Conservation (phyloP, 2,797 vertebrate genomes). For the Poecilia picta region DNA sequence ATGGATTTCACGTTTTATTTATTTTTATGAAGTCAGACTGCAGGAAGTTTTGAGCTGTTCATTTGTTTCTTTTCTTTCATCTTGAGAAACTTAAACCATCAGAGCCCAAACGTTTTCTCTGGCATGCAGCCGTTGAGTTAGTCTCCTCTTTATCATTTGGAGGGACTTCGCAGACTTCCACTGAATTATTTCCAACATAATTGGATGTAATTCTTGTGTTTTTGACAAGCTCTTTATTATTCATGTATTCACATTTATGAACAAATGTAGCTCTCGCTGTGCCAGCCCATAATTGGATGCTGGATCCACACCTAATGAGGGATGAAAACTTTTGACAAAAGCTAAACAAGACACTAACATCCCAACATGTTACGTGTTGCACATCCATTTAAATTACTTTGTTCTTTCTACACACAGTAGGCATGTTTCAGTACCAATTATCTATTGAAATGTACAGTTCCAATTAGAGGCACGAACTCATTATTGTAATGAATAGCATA, state of each 20-base stretch:
- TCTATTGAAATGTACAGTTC: not conserved
- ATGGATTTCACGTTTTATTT: not conserved
- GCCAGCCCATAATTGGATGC: not conserved
- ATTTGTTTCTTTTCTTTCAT: conserved; percentile 9
- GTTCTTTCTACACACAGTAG: not conserved
- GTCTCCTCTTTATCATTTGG: not conserved
- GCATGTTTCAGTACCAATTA: not conserved
- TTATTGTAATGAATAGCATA: not conserved
- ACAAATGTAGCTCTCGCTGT: not conserved
- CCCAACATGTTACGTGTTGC: not conserved
- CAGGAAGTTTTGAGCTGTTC: not conserved
- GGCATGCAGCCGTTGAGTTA: not conserved
- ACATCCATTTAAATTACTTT: not conserved
- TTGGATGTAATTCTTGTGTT: not conserved
- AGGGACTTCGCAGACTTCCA: no score
- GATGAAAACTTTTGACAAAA: not conserved
- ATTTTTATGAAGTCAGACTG: not conserved
- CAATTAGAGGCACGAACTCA: not conserved
- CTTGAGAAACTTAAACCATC: not conserved
- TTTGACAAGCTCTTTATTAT: not conserved
- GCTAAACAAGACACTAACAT: not conserved
- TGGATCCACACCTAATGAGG: conserved; percentile 2
- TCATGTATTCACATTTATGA: not conserved
- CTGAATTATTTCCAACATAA: not conserved
- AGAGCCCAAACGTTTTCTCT: not conserved